Evolutionary conservation across 2,113 vertebrate genomes (phyloP).

Genomic region (Baryphthengus martii): DNA sequence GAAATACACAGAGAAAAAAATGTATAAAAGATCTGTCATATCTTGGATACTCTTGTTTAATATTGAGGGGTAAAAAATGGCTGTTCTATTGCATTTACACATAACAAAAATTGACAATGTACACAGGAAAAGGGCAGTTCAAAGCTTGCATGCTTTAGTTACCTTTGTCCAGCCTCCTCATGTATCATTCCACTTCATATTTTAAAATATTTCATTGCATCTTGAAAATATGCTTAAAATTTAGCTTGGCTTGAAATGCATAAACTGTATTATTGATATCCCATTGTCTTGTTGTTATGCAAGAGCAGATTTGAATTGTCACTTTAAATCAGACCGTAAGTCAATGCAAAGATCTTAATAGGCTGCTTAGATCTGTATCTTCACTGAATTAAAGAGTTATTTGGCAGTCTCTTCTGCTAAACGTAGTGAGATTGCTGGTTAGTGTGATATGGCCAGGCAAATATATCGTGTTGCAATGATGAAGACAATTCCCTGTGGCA

Average conservation of each 20-base stretch:
- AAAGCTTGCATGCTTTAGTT: background rate
- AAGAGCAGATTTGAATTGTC: constrained; percentile 57
- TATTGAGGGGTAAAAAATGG: background rate
- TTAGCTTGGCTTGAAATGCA: constrained; percentile 35
- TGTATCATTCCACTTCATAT: constrained; percentile 36
- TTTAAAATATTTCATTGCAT: constrained; percentile 58
- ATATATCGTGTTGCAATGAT: constrained; percentile 13
- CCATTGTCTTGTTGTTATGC: constrained; percentile 53
- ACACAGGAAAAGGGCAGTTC: background rate
- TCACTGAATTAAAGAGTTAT: constrained; percentile 61
- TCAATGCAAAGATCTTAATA: constrained; percentile 35
- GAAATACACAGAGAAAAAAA: background rate
- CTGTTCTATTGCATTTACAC: background rate
- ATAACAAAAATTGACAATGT: background rate
- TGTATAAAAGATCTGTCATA: background rate
- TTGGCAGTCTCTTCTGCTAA: constrained; percentile 46
- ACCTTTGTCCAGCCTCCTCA: background rate
- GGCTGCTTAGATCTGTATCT: constrained; percentile 43
- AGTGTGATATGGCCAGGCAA: constrained; percentile 20
- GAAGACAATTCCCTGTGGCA: constrained; percentile 28
- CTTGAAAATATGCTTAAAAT: constrained; percentile 37
- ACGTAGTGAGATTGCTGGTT: constrained; percentile 27
- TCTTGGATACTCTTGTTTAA: background rate
- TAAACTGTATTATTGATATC: constrained; percentile 62
- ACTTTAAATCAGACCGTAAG: constrained; percentile 53